phyloP scores from a whole-genome alignment of 2,797 vertebrate genomes.

The Eidolon dupreanum region DNA sequence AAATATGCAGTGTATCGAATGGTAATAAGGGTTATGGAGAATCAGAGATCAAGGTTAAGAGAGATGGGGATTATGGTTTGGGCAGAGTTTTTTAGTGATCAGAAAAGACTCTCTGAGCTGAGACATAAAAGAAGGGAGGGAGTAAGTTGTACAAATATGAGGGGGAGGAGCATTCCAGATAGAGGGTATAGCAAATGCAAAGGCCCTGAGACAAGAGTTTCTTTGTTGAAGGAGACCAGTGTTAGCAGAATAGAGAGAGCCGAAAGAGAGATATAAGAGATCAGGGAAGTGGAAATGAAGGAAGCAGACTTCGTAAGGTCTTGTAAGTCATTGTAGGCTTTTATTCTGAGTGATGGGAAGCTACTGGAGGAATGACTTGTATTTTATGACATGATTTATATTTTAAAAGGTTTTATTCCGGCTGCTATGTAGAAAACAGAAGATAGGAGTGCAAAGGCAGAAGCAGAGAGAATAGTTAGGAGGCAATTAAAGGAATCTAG shows the following conservation, averaged over 20 bases:
- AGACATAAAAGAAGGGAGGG: neutral
- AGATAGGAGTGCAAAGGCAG: neutral
- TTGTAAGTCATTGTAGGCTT: neutral
- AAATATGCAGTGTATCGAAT: neutral
- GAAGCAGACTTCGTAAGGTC: neutral
- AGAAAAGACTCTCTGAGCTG: neutral
- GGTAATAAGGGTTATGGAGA: neutral
- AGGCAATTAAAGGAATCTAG: neutral
- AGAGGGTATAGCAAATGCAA: neutral
- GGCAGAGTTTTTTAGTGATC: neutral
- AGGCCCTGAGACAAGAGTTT: conserved; percentile 12
- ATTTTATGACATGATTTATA: neutral
- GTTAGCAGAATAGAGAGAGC: neutral
- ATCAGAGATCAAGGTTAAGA: neutral
- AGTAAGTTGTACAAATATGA: neutral
- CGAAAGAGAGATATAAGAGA: neutral
- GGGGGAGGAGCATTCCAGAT: neutral
- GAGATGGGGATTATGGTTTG: neutral
- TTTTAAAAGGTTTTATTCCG: conserved; percentile 19
- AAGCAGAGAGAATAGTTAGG: neutral
- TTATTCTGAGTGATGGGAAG: conserved; percentile 12
- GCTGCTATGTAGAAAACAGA: neutral
- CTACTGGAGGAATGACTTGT: neutral
- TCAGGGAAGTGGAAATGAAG: neutral
- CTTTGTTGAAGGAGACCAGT: neutral